Base-by-base conservation (phyloP, 2,888 invertebrate genomes). In the Acrocyrtus sp. region DNA sequence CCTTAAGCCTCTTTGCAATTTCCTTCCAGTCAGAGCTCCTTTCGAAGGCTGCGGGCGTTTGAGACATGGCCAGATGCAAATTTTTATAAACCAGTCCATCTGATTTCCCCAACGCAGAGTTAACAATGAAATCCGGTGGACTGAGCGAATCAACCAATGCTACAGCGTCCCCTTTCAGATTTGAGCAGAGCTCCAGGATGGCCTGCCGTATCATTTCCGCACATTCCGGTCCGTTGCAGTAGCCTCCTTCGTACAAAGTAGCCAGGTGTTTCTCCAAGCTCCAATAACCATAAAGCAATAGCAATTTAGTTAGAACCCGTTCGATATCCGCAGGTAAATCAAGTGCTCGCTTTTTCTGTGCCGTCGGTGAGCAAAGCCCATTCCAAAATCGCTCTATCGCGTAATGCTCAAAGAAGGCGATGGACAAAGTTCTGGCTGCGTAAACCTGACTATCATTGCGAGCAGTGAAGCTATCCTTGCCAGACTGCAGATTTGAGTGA, bases 81-180 rank as follows among this genome's bases (percentile, higher is more conserved):
- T 92, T 90, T 82, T 92, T 88, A 84, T 94, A 94, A 0, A 90
- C 88, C 86, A 92, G 88, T 76, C 96, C 96, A 86, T 96, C 93
- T 26, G 94, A 90, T 82, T 87, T 89, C 60, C 93, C 96, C 21
- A 97, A 87, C 39, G 92, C 91, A 0, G 96, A 96, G 85, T 95
- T 92, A n/a, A 96, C 86, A 39, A 95, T 90, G 83, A 92, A 95
- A 85, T 96, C 96, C 0, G 96, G 92, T 0, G 95, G 95, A 4
- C 96, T 92, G 27, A 96, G 86, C 26, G 92, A 91, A 84, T 97
- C 96, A 2, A 91, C 92, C 2, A 96, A 88, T 1, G 90, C 85
- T 0, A 96, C 90, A 0, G 92, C 88, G 43, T 94, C 92, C 10
- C 88, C 87, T 84, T 92, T 92, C 17, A 95, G 82, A 17, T 87